Evolutionary conservation across 2,888 invertebrate species (phyloP), one percentile per base, ranked within the genome.

Genomic region (Ophonus ardosiacus): DNA sequence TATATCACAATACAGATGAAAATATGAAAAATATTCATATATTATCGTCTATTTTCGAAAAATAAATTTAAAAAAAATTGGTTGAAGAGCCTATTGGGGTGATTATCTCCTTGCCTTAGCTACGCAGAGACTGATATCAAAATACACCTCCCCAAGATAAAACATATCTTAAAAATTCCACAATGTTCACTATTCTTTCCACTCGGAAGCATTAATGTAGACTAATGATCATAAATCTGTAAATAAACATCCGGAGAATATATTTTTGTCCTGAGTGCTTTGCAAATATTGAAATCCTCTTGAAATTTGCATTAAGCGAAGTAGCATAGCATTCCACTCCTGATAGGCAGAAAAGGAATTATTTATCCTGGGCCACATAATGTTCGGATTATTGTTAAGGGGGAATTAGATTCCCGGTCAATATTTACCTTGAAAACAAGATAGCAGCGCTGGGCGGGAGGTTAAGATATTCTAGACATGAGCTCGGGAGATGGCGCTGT

Each of bases 341-440:
- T 31, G 43, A 51, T 51, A 51, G 13, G 43, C 43, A 13, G 8
- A 7, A 31, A 17, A 63, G 18, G 38, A 68, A 38, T 68, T 68
- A 68, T 68, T 68, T 68, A 38, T 38, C 17, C 71, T 15, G 7
- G 10, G 17, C 43, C 40, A 74, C 71, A 74, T 74, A 74, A 74
- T 74, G 43, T 74, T 43, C 18, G 43, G 71, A 74, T 74, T 74
- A 74, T 74, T 74, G 71, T 74, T 18, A 74, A 74, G 43, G 43
- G 71, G 8, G 71, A 43, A 74, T 43, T 74, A 74, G 71, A 74
- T n/a, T 10, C 31, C 15, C 80, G 80, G 80, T 61, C 80, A 80
- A 80, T 80, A 80, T 80, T 80, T 80, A 40, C 80, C 59, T 7
- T 80, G 31, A 59, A 80, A 80, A 80, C 61, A 80, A 80, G 80